A percentile compares a stretch with the other conserved stretches of the same genome.
phyloP scores from a whole-genome alignment of 2,113 vertebrate species.

The Corvus hawaiiensis region DNA sequence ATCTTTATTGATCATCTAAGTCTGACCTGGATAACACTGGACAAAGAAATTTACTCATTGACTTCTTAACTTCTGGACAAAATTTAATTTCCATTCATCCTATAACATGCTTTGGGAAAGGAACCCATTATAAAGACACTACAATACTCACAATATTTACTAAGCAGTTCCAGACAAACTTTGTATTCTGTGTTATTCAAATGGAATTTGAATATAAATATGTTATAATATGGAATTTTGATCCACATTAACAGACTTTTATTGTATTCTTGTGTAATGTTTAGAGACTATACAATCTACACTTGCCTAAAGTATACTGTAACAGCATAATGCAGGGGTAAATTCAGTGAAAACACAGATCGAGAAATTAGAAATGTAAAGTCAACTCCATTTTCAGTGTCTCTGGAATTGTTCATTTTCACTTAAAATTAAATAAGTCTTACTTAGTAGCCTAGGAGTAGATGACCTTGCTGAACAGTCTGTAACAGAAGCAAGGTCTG shows the following conservation, averaged over 20 bases:
- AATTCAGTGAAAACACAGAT: background rate
- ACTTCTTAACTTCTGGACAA: slow-evolving; percentile 16
- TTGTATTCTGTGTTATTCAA: background rate
- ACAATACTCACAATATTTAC: background rate
- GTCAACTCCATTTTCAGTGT: background rate
- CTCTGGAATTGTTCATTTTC: background rate
- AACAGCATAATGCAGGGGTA: background rate
- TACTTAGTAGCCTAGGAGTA: background rate
- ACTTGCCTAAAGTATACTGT: background rate
- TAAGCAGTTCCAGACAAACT: background rate
- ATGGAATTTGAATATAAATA: background rate
- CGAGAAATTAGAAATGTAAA: background rate
- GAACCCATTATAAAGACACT: background rate
- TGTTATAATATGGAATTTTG: background rate
- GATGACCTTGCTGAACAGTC: background rate
- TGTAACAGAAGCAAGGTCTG: slow-evolving; percentile 1
- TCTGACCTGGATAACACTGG: slow-evolving; percentile 21
- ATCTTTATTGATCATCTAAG: slow-evolving; percentile 4
- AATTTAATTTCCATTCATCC: background rate
- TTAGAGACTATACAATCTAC: background rate
- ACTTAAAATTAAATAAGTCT: background rate
- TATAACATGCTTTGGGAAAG: background rate
- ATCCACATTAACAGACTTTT: background rate
- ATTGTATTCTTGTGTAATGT: background rate
- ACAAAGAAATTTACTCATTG: background rate